Evolutionary conservation across 2,797 vertebrate species (phyloP).

Genomic region (Rhinichthys osculus): DNA sequence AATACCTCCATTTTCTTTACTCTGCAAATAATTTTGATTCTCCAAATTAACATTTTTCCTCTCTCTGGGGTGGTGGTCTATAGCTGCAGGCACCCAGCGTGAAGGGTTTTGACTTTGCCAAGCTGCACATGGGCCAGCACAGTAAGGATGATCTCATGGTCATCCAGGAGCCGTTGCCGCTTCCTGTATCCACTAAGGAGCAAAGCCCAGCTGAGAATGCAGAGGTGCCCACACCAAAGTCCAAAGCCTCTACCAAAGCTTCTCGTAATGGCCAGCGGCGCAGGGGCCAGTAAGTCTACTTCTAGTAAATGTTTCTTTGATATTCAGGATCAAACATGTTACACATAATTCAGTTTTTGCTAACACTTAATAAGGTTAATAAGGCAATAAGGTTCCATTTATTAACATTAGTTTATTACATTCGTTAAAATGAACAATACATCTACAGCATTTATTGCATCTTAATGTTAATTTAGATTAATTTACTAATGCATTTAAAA

Average conservation of each 20-base stretch:
- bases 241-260: slow-evolving; percentile 85
- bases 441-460: background rate
- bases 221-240: slow-evolving; percentile 87
- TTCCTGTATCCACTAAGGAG: slow-evolving; percentile 85
- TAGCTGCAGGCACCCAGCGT: slow-evolving; percentile 88
- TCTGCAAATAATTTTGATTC: slow-evolving; percentile 19
- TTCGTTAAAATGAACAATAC: background rate
- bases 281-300: slow-evolving; percentile 84
- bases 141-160: slow-evolving; percentile 88
- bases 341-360: background rate
- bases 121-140: slow-evolving; percentile 90
- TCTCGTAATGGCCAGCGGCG: slow-evolving; percentile 81
- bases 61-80: background rate
- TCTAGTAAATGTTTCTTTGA: slow-evolving; percentile 6
- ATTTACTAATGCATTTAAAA: background rate
- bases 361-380: too few relatives aligned
- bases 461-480: background rate
- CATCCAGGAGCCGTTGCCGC: slow-evolving; percentile 84
- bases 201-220: slow-evolving; percentile 87
- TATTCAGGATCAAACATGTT: background rate
- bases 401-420: background rate
- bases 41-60: slow-evolving; percentile 20
- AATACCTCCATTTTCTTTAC: background rate
- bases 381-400: background rate
- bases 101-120: slow-evolving; percentile 90